Evolutionary conservation across 2,888 invertebrate species (phyloP).

Genomic region (Eupithecia subfuscata): DNA sequence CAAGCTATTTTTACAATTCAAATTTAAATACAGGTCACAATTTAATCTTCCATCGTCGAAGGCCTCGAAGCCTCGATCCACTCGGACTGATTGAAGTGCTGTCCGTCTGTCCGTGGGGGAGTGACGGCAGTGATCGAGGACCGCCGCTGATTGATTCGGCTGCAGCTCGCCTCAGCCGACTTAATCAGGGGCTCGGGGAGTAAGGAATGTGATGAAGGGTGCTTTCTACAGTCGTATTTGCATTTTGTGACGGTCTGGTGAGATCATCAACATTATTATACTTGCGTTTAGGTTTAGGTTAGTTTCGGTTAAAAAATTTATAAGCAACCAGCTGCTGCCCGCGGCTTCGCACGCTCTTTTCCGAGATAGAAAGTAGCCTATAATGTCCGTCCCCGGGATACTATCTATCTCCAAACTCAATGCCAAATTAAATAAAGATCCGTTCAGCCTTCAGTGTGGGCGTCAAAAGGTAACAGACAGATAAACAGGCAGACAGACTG

Average conservation of each 20-base stretch:
- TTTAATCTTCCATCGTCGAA: not conserved
- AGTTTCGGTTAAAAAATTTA: too few species aligned
- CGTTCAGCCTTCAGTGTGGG: too few species aligned
- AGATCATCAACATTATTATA: not conserved
- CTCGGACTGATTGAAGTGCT: not conserved
- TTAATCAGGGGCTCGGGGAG: not conserved
- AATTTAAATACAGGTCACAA: not conserved
- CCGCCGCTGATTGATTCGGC: constrained; percentile 7
- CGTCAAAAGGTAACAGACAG: too few species aligned
- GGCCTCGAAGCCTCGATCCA: not conserved
- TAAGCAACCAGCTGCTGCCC: too few species aligned
- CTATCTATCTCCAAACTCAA: too few species aligned
- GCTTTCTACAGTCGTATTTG: not conserved
- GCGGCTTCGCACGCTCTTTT: too few species aligned
- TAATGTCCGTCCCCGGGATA: too few species aligned
- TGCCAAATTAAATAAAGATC: too few species aligned
- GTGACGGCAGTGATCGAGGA: constrained; percentile 2
- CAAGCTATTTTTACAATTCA: not conserved
- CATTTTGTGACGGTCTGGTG: not conserved
- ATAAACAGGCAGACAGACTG: too few species aligned
- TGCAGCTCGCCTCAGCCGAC: not conserved
- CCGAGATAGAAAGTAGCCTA: too few species aligned
- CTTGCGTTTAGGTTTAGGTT: too few species aligned
- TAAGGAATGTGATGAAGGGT: not conserved
- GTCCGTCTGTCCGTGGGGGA: not conserved